Conservation (phyloP, 2,888 invertebrate species). For the Tinea semifulvella region DNA sequence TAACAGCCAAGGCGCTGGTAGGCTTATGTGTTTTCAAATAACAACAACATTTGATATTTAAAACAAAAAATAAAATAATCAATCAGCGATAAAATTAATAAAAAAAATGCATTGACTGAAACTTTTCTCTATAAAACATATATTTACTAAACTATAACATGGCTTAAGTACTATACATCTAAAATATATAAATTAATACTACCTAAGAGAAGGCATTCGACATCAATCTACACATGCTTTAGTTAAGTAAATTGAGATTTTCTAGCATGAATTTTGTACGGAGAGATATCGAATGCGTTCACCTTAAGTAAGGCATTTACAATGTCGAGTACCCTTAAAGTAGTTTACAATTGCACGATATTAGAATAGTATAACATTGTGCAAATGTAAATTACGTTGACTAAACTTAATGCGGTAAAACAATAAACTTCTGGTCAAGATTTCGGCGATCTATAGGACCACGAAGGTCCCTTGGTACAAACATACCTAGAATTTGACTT, state of each 20-base stretch:
- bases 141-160: constrained; percentile 59
- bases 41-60: not conserved
- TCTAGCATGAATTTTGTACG: too few species aligned
- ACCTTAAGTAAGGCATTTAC: constrained; percentile 68
- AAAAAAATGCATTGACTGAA: constrained; percentile 14
- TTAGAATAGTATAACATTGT: constrained; percentile 50
- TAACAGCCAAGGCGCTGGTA: constrained; percentile 38
- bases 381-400: constrained; percentile 58
- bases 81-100: not conserved
- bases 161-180: constrained; percentile 68
- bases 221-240: too few species aligned
- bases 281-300: too few species aligned
- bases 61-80: constrained; percentile 1
- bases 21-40: constrained; percentile 2
- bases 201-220: too few species aligned
- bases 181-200: constrained; percentile 68
- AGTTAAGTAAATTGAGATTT: too few species aligned
- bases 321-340: constrained; percentile 60
- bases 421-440: constrained; percentile 64
- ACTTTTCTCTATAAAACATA: constrained; percentile 10
- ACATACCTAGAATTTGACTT: constrained; percentile 10
- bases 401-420: constrained; percentile 65
- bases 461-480: constrained; percentile 33
- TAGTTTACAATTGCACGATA: constrained; percentile 60
- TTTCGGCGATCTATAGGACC: constrained; percentile 61